These are phyloP conservation scores for Rhopalosiphum maidis DNA, from an alignment of 1,140 invertebrate genomes.

Conservation along the genomic window DNA sequence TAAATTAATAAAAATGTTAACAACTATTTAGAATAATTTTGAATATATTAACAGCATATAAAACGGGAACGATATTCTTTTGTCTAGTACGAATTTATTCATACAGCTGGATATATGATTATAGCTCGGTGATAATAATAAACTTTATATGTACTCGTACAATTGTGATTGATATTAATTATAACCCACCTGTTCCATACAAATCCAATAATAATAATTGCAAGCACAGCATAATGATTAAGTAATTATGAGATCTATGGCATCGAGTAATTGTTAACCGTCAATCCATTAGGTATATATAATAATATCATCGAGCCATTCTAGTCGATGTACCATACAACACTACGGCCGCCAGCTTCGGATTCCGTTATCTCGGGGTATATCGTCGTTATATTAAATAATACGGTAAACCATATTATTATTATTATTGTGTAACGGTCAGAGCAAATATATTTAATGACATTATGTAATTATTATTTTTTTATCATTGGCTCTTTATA, in stretches of 20 bases:
- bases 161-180: background rate
- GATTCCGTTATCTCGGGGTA: background rate
- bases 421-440: background rate
- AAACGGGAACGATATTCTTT: background rate
- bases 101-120: background rate
- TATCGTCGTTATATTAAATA: background rate
- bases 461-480: background rate
- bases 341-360: background rate
- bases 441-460: conserved; percentile 1
- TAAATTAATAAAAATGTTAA: conserved; percentile 14
- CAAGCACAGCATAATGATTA: background rate
- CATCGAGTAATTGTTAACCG: background rate
- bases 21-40: background rate
- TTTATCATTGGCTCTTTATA: too few relatives aligned
- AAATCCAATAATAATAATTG: background rate
- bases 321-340: background rate
- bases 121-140: background rate
- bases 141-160: background rate
- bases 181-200: background rate
- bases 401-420: background rate
- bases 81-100: background rate
- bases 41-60: background rate
- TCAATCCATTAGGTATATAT: background rate
- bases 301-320: background rate
- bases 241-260: background rate